phyloP scores from a whole-genome alignment of 2,888 invertebrate genomes.

The Argyresthia goedartella region DNA sequence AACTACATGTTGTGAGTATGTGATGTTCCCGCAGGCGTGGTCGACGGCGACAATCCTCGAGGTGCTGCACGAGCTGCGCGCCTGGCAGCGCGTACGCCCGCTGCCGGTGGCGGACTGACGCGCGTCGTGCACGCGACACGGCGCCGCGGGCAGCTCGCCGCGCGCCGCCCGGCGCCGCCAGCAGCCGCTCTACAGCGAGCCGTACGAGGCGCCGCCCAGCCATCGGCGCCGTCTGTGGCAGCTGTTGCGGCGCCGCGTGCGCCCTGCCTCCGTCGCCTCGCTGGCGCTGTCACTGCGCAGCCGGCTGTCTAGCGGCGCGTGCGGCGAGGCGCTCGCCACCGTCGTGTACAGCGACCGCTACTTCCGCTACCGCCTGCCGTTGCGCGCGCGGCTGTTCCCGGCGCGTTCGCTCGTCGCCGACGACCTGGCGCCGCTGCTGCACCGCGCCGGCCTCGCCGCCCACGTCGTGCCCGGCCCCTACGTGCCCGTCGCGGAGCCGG shows the following conservation, averaged over 20 bases:
- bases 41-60: constrained; percentile 91
- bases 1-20: not conserved
- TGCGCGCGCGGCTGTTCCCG: constrained; percentile 17
- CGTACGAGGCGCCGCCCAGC: constrained; percentile 4
- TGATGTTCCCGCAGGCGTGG: constrained; percentile 96
- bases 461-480: constrained; percentile 12
- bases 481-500: constrained; percentile 16
- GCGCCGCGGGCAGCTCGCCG: constrained; percentile 12
- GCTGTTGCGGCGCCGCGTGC: constrained; percentile 15
- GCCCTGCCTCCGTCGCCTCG: constrained; percentile 2
- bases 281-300: constrained; percentile 21
- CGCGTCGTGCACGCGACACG: constrained; percentile 35
- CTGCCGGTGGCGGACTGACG: constrained; percentile 20
- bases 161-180: constrained; percentile 20
- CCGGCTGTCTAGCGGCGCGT: constrained; percentile 28
- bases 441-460: constrained; percentile 1
- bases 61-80: constrained; percentile 75
- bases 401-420: constrained; percentile 8
- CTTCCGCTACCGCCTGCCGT: constrained; percentile 53
- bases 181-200: constrained; percentile 9
- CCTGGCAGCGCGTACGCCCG: constrained; percentile 40
- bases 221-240: constrained; percentile 14
- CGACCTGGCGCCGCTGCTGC: constrained; percentile 5
- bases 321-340: constrained; percentile 36
- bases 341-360: constrained; percentile 64